Evolutionary conservation across 2,797 vertebrate genomes (phyloP).

Genomic region (Cryptoprocta ferox): DNA sequence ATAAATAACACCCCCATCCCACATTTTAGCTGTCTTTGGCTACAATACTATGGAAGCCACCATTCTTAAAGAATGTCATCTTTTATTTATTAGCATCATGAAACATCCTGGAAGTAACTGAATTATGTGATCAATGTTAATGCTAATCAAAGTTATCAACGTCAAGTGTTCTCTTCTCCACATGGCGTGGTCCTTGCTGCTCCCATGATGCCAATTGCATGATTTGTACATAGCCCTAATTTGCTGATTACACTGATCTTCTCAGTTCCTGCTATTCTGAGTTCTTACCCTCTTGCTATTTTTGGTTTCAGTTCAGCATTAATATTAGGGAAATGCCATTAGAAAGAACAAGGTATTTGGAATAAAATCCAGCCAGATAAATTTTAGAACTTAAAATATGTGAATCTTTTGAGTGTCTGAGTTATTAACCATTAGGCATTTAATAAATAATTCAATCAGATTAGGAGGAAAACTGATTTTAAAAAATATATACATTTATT

Average conservation of each 20-base stretch:
- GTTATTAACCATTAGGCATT: constrained; percentile 71
- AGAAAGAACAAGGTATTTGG: constrained; percentile 64
- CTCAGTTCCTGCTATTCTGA: constrained; percentile 76
- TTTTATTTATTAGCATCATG: constrained; percentile 79
- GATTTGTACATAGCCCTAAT: constrained; percentile 81
- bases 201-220: constrained; percentile 80
- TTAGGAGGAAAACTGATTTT: constrained; percentile 60
- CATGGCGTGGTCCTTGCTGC: constrained; percentile 79
- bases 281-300: constrained; percentile 78
- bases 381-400: constrained; percentile 66
- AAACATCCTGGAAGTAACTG: constrained; percentile 79
- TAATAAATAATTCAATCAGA: constrained; percentile 69
- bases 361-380: constrained; percentile 54
- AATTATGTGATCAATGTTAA: constrained; percentile 80
- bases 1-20: neutral
- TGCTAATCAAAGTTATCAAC: constrained; percentile 82
- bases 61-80: constrained; percentile 69
- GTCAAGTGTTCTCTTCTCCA: constrained; percentile 83
- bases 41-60: constrained; percentile 33
- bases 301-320: constrained; percentile 74
- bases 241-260: constrained; percentile 78
- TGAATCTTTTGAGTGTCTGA: constrained; percentile 50
- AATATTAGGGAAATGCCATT: constrained; percentile 78
- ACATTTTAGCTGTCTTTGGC: neutral
- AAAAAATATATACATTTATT: constrained; percentile 54